These are phyloP conservation scores for Coregonus ussuriensis DNA, from an alignment of 2,797 vertebrate species.

Conservation along the genomic window DNA sequence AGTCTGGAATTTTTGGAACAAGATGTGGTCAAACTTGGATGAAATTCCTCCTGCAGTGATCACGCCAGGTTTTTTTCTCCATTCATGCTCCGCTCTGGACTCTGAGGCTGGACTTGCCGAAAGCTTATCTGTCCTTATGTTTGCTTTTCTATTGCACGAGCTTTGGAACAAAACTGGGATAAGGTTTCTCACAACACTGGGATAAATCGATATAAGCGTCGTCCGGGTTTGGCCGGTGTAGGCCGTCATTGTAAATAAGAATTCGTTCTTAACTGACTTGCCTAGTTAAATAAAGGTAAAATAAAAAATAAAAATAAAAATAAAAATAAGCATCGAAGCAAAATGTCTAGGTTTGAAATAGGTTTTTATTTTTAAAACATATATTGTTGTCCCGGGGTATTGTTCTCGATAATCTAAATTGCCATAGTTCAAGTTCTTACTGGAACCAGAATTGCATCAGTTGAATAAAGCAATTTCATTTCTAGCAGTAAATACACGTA, in stretches of 20 bases:
- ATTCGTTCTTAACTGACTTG: too few species aligned
- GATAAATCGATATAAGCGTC: background rate
- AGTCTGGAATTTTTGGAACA: background rate
- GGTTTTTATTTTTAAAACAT: background rate
- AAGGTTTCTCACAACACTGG: constrained; percentile 27
- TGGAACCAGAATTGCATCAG: background rate
- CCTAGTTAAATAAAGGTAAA: too few species aligned
- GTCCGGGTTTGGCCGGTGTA: too few species aligned
- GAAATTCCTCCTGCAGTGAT: background rate
- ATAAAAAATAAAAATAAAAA: too few species aligned
- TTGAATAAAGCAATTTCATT: background rate
- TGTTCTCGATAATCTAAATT: background rate
- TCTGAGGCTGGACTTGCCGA: constrained; percentile 3
- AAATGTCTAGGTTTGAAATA: background rate
- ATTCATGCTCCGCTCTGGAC: background rate
- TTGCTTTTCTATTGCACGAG: constrained; percentile 19
- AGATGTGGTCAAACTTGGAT: background rate
- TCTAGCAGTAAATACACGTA: background rate
- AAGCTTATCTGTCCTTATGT: constrained; percentile 13
- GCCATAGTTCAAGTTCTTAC: too few species aligned
- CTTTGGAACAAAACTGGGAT: constrained; percentile 25
- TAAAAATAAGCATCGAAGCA: background rate
- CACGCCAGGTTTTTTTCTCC: constrained; percentile 3
- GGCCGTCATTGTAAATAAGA: too few species aligned
- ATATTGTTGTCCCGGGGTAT: background rate